Evolutionary conservation across 2,797 vertebrate species (phyloP), one percentile per base, ranked within the genome.

Genomic region (Lophotriccus pileatus): DNA sequence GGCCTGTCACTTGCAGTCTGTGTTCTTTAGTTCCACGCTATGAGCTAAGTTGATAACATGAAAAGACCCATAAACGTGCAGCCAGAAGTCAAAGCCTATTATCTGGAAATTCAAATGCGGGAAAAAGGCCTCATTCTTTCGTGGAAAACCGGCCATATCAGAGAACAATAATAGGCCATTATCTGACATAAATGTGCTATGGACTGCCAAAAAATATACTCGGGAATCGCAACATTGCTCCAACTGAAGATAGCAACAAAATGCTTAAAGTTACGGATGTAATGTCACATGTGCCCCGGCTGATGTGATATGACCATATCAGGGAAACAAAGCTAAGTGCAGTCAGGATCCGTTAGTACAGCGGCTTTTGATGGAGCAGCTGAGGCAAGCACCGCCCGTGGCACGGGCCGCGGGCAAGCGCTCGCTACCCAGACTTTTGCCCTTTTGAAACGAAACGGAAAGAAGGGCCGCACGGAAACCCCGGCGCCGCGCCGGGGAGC

Each of bases 31-130:
- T 99, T 98, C 98, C 98, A 98, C 98, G 98, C 99, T 99, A 99
- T 99, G 99, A 99, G 99, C 99, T 99, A 99, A 99, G 99, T 99
- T 99, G 99, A 99, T 99, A 99, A 99, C 99, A 99, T 99, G 99
- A 99, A 99, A 99, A 99, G 99, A 99, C 98, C 99, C 99, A 99
- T 99, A 99, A 99, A 99, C 98, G 99, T 99, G 99, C 98, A 99
- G 99, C 99, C 99, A 99, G 98, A 99, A 99, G 99, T 99, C 99
- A 99, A 98, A 99, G 99, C 99, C 98, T 99, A 99, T 99, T 99
- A 99, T 99, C 98, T 98, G 98, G 98, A 99, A 99, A 99, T 99
- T 99, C 98, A 98, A 99, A 99, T 99, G 98, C 97, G 97, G 95
- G 96, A 77, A 96, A 96, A 97, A 95, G 93, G 93, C 96, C 97